These are phyloP conservation scores for Sesia apiformis DNA, from an alignment of 2,888 invertebrate genomes.

Conservation along the genomic window DNA sequence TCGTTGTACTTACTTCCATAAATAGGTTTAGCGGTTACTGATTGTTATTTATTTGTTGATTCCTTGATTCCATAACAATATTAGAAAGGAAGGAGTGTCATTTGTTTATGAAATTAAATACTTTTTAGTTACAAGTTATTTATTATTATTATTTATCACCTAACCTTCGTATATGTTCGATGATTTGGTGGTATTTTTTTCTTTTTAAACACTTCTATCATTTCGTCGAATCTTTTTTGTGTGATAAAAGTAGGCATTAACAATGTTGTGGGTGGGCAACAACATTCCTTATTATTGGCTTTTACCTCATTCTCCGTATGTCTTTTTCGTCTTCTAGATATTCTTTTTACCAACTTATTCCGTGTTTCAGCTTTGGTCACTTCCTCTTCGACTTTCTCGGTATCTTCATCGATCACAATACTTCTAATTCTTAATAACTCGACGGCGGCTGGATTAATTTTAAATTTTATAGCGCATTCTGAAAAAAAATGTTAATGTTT, in stretches of 20 bases:
- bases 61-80: no score
- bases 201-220: constrained; percentile 6
- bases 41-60: no score
- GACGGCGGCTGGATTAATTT: constrained; percentile 28
- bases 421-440: constrained; percentile 35
- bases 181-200: no score
- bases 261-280: constrained; percentile 14
- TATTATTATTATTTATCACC: no score
- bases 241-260: constrained; percentile 47
- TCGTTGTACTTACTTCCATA: no score
- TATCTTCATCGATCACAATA: constrained; percentile 21
- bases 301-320: not conserved
- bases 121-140: no score
- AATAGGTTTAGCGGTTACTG: no score
- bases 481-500: constrained; percentile 8
- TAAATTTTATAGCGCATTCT: constrained; percentile 38
- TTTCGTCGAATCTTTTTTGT: constrained; percentile 29
- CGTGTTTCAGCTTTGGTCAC: constrained; percentile 4
- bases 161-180: no score
- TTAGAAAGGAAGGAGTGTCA: no score
- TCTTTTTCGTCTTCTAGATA: not conserved
- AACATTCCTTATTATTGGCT: not conserved
- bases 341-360: not conserved
- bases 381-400: constrained; percentile 12
- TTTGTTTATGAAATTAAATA: no score